Evolutionary conservation across 2,797 vertebrate species (phyloP).

Genomic region (Bufotes viridis): DNA sequence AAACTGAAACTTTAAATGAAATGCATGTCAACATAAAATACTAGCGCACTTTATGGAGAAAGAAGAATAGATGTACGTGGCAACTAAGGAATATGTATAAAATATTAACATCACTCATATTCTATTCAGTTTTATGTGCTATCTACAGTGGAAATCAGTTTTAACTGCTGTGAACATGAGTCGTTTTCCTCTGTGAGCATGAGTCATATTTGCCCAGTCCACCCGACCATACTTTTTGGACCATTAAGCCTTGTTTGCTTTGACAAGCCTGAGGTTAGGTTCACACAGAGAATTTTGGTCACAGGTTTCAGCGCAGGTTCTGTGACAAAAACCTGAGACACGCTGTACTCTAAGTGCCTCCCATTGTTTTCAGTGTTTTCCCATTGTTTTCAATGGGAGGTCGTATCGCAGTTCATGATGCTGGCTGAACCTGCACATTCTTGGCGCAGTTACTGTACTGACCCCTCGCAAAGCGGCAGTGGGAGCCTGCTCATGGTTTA

Average conservation of each 20-base stretch:
- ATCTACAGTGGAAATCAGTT: neutral
- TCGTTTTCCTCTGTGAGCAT: neutral
- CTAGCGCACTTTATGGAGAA: neutral
- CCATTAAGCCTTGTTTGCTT: neutral
- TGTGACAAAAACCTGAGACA: too few relatives aligned
- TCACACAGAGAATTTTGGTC: too few relatives aligned
- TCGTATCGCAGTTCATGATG: too few relatives aligned
- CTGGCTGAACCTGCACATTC: too few relatives aligned
- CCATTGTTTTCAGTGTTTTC: too few relatives aligned
- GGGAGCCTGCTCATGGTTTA: too few relatives aligned
- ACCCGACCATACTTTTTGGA: neutral
- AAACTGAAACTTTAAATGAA: slow-evolving; percentile 30
- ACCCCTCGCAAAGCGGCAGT: too few relatives aligned
- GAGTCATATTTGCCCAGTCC: neutral
- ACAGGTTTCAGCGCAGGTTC: too few relatives aligned
- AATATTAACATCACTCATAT: neutral
- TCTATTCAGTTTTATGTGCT: neutral
- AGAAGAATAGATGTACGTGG: slow-evolving; percentile 1
- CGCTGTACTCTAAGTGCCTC: too few relatives aligned
- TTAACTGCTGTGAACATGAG: neutral
- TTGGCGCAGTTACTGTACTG: too few relatives aligned
- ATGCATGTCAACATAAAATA: slow-evolving; percentile 24
- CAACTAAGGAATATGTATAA: neutral
- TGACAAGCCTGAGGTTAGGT: neutral
- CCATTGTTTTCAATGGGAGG: too few relatives aligned